These are phyloP conservation scores for Orestias chungarensis DNA, from an alignment of 2,797 vertebrate species.

Conservation along the genomic window DNA sequence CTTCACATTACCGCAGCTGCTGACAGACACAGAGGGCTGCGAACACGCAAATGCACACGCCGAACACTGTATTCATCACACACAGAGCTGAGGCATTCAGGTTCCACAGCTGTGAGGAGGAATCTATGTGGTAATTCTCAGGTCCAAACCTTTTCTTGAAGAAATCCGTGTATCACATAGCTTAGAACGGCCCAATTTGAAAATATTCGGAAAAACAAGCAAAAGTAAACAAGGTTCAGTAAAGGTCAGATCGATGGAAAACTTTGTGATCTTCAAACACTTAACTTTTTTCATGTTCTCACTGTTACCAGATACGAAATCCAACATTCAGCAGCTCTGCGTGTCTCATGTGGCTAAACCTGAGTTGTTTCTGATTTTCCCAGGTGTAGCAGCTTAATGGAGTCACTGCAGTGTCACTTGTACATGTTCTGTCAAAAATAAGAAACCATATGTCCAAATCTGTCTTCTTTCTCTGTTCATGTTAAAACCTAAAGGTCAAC, in stretches of 20 bases:
- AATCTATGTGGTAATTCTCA: neutral
- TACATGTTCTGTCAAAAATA: too few relatives aligned
- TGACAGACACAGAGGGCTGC: constrained; percentile 26
- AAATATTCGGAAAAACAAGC: too few relatives aligned
- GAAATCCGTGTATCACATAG: neutral
- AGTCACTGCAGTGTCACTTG: too few relatives aligned
- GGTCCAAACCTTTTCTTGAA: neutral
- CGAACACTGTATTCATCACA: neutral
- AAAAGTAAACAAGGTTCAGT: neutral
- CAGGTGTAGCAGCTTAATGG: too few relatives aligned
- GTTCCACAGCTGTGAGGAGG: neutral
- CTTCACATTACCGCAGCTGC: constrained; percentile 35
- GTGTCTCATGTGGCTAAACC: neutral
- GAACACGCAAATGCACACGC: constrained; percentile 7
- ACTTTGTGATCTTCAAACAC: neutral
- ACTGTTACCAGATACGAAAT: neutral
- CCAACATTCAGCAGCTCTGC: neutral
- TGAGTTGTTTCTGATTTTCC: neutral
- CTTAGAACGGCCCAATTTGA: neutral
- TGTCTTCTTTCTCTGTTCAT: too few relatives aligned
- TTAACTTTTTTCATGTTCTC: neutral
- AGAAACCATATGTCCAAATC: too few relatives aligned
- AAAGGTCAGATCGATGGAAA: neutral
- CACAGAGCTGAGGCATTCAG: constrained; percentile 1
- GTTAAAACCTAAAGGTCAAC: too few relatives aligned